Evolutionary conservation across 1,140 invertebrate genomes (phyloP).

Genomic region (Eurosta solidaginis): DNA sequence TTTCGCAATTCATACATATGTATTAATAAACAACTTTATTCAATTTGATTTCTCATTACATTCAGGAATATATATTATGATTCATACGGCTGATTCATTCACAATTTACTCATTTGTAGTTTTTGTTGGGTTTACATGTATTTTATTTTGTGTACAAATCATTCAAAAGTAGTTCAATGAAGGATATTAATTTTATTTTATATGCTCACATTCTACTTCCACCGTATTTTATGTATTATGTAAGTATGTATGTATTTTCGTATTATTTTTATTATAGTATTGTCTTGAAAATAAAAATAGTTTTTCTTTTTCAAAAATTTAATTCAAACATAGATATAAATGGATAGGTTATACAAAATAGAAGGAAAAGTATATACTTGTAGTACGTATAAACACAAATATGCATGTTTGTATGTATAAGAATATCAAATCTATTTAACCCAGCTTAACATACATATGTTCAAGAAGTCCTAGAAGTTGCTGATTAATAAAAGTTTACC

Average conservation of each 20-base stretch:
- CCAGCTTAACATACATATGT: too few relatives aligned
- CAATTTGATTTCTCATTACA: conserved; percentile 27
- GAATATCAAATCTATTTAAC: too few relatives aligned
- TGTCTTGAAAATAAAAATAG: not conserved
- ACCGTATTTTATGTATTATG: conserved; percentile 5
- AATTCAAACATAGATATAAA: not conserved
- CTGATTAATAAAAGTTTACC: too few relatives aligned
- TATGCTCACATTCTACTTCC: conserved; percentile 10
- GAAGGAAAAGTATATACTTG: too few relatives aligned
- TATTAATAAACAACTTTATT: conserved; percentile 29
- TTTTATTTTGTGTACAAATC: conserved; percentile 22
- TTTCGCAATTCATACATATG: conserved; percentile 27
- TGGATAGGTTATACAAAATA: not conserved
- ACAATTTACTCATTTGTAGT: conserved; percentile 19
- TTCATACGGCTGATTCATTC: conserved; percentile 26
- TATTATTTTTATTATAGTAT: not conserved
- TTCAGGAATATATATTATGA: conserved; percentile 21
- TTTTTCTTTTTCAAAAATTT: not conserved
- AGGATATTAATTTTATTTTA: conserved; percentile 13
- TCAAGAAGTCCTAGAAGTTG: too few relatives aligned
- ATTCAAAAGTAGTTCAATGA: conserved; percentile 11
- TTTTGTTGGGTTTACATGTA: too few relatives aligned
- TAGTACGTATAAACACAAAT: too few relatives aligned
- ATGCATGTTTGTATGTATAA: too few relatives aligned
- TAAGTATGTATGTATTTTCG: not conserved